A percentile compares a stretch with the other conserved stretches of the same genome.
phyloP scores from a whole-genome alignment of 1,140 invertebrate species.

The Tetramorium alpestre region DNA sequence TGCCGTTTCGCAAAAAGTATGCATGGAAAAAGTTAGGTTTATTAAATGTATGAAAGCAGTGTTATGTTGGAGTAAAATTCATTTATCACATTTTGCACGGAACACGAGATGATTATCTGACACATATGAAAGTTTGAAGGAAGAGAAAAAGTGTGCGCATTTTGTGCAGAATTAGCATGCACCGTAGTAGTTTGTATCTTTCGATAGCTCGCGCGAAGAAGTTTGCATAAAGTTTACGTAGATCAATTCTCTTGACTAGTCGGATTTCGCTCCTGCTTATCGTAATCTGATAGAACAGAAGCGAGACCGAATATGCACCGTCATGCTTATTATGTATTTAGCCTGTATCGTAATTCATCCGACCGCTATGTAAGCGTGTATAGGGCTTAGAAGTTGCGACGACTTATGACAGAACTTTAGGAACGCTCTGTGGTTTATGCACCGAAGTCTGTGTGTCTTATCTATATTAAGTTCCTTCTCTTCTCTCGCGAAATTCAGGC shows the following conservation, averaged over 20 bases:
- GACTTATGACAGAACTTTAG: slow-evolving; percentile 71
- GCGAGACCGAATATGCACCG: background rate
- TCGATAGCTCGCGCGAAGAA: slow-evolving; percentile 24
- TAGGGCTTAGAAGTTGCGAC: slow-evolving; percentile 63
- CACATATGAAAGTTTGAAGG: slow-evolving; percentile 15
- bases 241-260: slow-evolving; percentile 29
- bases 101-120: background rate
- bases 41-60: background rate
- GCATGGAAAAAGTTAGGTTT: background rate
- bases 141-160: slow-evolving; percentile 22
- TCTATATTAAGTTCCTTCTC: slow-evolving; percentile 43
- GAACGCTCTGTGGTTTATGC: slow-evolving; percentile 45
- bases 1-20: background rate
- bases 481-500: slow-evolving; percentile 20
- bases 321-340: slow-evolving; percentile 72
- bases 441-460: slow-evolving; percentile 31
- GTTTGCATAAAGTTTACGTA: slow-evolving; percentile 32
- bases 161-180: background rate
- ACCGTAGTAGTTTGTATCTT: background rate
- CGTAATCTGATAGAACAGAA: slow-evolving; percentile 56
- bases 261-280: slow-evolving; percentile 63
- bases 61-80: background rate
- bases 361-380: slow-evolving; percentile 51
- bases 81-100: background rate
- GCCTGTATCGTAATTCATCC: slow-evolving; percentile 59